Conservation (phyloP, 1,140 invertebrate genomes). For the Grapholita molesta region DNA sequence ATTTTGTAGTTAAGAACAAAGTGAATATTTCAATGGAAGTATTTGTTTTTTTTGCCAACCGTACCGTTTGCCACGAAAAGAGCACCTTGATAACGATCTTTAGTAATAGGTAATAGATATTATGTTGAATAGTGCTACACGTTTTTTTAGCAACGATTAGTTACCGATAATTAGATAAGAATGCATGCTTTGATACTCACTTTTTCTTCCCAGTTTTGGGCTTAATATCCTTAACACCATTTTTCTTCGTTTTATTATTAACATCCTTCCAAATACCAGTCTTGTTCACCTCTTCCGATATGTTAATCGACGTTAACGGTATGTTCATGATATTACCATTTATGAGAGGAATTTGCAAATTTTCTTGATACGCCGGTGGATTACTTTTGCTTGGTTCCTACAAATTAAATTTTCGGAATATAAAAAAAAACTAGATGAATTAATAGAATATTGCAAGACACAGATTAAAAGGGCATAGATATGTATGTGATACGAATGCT, state of each 20-base stretch:
- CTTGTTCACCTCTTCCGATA: constrained; percentile 95
- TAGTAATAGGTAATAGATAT: too few species aligned
- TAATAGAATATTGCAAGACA: constrained; percentile 27
- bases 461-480: not conserved
- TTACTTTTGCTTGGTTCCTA: constrained; percentile 61
- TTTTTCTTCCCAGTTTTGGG: constrained; percentile 65
- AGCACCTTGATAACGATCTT: too few species aligned
- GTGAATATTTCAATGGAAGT: too few species aligned
- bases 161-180: not conserved
- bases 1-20: too few species aligned
- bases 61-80: too few species aligned
- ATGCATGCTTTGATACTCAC: constrained; percentile 42
- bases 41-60: too few species aligned
- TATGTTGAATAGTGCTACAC: too few species aligned
- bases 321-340: constrained; percentile 97
- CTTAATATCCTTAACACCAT: constrained; percentile 60
- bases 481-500: constrained; percentile 13
- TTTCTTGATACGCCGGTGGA: constrained; percentile 78
- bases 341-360: constrained; percentile 91
- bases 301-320: constrained; percentile 92
- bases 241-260: constrained; percentile 77
- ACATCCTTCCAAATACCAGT: constrained; percentile 97
- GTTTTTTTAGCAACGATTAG: too few species aligned
- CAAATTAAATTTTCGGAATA: constrained; percentile 57
- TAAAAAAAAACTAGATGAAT: too few species aligned